Evolutionary conservation across 2,888 invertebrate species (phyloP), one percentile per base, ranked within the genome.

Genomic region (Caenorhabditis wallacei): DNA sequence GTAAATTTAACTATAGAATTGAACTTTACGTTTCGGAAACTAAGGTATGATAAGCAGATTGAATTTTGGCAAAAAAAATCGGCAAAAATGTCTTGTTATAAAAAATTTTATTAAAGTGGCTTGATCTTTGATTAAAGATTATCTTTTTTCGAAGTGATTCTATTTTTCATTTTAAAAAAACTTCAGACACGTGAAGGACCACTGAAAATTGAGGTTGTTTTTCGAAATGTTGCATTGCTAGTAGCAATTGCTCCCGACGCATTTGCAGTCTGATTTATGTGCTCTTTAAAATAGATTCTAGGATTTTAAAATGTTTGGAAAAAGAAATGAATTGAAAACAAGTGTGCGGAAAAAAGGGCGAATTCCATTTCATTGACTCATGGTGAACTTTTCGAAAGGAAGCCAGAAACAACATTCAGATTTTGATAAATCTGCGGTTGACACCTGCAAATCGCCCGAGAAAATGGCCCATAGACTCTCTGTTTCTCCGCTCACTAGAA

Each of bases 381-480:
- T 56, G n/a, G 8, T 18, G 26, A 18, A 56, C 22, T 54, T 30
- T 54, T 11, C 46, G 40, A 61, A 24, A 24, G 40, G 20, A 61
- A 40, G 8, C 54, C 53, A 66, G 66, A 26, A 53, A 46, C 30
- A 76, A 51, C 66, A 71, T 80, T 71, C 72, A 26, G 66, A 80
- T 53, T 71, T 66, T 80, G 64, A 72, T 72, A 66, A 72, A 70
- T 79, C 72, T 80, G 80, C 80, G 80, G 80, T 80, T 72, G 80
- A 80, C 80, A 80, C 80, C 80, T 80, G 80, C 80, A 80, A 64
- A 78, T 69, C 78, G 78, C 37, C n/a, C 66, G 69, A 68, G 78
- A 78, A 78, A 80, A 80, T 66, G 72, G 66, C 80, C 66, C 72
- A 80, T 72, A 72, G 66, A 66, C 66, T 66, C 71, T 66, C 72